Evolutionary conservation across 2,797 vertebrate species (phyloP), one percentile per base, ranked within the genome.

Genomic region (Schizopygopsis malacanthus): DNA sequence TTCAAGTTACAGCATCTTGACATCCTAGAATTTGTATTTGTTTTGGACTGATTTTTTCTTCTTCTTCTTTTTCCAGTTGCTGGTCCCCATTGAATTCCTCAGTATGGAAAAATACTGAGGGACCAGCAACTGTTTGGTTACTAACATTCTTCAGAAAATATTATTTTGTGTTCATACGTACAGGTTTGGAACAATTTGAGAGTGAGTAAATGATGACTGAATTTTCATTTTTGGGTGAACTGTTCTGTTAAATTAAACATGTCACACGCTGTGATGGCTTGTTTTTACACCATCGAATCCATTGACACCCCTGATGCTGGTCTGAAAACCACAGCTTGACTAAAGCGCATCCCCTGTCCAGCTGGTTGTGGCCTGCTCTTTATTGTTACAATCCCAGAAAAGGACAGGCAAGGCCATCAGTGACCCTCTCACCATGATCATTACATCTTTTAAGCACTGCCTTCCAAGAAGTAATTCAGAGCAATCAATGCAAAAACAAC

Each of bases 391-490:
- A 25, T 83, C 28, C 59, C n/a, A 9, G 25, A 63, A 76, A 47
- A 47, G 59, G n/a, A 33, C 59, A 65, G 45, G 39, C 39, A 45
- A 69, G 25, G 43, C 47, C 75, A 39, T 76, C 56, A n/a, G 22
- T 41, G 56, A 65, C 41, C 28, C 22, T 18, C 16, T 82, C 43
- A 41, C 28, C 59, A 28, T 33, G 28, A 54, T 78, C 47, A 70
- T 78, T 78, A 54, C 63, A 70, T 70, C 11, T 56, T 84, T 84
- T 70, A 84, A 78, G 75, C 47, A 69, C 61, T 70, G 16, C 22
- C 73, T 84, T 84, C 83, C 75, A 54, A 78, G 63, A 84, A 84
- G 73, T 78, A 56, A 78, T 78, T 84, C 33, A 43, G 47, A 70
- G 63, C 83, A 78, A 84, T 84, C 83, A 78, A 70, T 84, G 73